phyloP scores from a whole-genome alignment of 2,888 invertebrate species.

The Agrotis segetum region DNA sequence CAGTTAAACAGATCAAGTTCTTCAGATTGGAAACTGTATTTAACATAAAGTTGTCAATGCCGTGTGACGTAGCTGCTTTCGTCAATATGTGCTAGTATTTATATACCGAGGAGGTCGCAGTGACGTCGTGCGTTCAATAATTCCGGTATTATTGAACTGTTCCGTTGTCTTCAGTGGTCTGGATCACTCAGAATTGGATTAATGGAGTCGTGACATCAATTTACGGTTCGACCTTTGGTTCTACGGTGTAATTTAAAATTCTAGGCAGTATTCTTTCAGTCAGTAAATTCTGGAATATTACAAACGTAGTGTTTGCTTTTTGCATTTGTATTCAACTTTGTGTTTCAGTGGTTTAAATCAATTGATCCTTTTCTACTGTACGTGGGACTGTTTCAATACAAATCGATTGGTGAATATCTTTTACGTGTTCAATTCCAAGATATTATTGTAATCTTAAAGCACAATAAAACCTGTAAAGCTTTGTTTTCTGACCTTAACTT shows the following conservation, averaged over 20 bases:
- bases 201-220: constrained; percentile 44
- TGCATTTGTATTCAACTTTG: background rate
- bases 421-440: constrained; percentile 22
- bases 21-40: constrained; percentile 53
- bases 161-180: constrained; percentile 20
- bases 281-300: background rate
- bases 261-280: constrained; percentile 6
- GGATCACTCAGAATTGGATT: constrained; percentile 30
- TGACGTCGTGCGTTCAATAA: constrained; percentile 58
- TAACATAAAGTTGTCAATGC: constrained; percentile 63
- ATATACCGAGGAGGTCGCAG: constrained; percentile 47
- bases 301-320: constrained; percentile 6
- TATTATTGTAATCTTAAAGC: constrained; percentile 7
- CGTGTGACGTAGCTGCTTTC: constrained; percentile 63
- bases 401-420: constrained; percentile 2
- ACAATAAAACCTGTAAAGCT: constrained; percentile 25
- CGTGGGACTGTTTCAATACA: background rate
- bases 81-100: constrained; percentile 61
- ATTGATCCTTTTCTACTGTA: constrained; percentile 20
- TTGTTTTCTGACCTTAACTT: constrained; percentile 40
- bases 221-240: constrained; percentile 15
- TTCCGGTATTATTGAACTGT: constrained; percentile 56
- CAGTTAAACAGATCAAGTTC: constrained; percentile 45
- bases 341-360: background rate
- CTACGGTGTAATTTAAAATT: constrained; percentile 13